A percentile compares a stretch with the other conserved stretches of the same genome.
Evolutionary conservation across 2,113 vertebrate species (phyloP).

Genomic region (Cisticola juncidis): DNA sequence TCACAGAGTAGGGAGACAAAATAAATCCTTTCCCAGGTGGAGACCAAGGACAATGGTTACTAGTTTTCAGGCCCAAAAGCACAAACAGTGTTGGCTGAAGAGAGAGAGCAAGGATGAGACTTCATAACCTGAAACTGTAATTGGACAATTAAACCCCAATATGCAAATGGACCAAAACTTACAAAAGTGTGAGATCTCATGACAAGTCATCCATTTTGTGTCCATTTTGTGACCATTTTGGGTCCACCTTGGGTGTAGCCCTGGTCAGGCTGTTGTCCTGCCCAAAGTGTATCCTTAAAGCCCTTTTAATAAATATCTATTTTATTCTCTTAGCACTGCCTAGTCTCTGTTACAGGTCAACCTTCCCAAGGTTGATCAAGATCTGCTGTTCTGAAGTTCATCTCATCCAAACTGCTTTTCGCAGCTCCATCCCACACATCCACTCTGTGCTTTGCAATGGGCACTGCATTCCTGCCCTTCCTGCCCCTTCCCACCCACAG

Average conservation of each 20-base stretch:
- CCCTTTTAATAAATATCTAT: not conserved
- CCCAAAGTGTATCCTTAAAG: not conserved
- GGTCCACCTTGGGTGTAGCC: not conserved
- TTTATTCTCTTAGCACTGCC: not conserved
- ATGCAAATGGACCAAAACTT: not conserved
- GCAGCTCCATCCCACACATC: rapidly evolving
- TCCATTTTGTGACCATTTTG: not conserved
- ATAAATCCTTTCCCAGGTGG: not conserved
- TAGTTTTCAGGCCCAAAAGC: not conserved
- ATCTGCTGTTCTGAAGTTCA: rapidly evolving
- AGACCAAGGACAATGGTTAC: not conserved
- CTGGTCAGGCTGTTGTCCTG: not conserved
- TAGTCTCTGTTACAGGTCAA: not conserved
- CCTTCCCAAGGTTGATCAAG: not conserved
- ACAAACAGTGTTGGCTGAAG: not conserved
- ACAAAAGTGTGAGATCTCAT: not conserved
- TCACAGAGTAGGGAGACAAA: not conserved
- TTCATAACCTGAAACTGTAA: not conserved
- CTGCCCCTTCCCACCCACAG: not conserved
- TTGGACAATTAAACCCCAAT: not conserved
- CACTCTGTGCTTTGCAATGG: not conserved
- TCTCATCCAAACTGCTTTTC: not conserved
- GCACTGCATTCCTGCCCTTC: rapidly evolving
- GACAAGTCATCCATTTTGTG: too few species aligned
- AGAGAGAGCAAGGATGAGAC: not conserved